Conservation (phyloP, 2,888 invertebrate species). For the Formica aserva region DNA sequence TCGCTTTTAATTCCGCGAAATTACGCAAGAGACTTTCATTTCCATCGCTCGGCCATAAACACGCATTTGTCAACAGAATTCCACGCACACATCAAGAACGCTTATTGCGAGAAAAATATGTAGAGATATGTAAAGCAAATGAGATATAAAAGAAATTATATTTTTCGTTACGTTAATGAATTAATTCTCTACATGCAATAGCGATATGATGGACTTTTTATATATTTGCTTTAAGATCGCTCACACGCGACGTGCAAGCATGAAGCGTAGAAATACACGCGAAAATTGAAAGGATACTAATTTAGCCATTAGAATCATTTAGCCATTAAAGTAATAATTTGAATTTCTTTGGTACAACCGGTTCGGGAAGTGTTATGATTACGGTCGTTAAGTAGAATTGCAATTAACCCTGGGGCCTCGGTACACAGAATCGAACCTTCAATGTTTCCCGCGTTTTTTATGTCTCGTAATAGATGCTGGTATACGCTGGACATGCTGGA, state of each 20-base stretch:
- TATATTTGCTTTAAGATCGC: slow-evolving; percentile 13
- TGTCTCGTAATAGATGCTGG: slow-evolving; percentile 4
- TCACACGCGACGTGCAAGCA: slow-evolving; percentile 18
- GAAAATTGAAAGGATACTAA: slow-evolving; percentile 32
- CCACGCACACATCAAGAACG: neutral
- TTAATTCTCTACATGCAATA: neutral
- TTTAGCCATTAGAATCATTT: slow-evolving; percentile 25
- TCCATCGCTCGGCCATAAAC: slow-evolving; percentile 18
- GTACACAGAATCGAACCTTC: neutral
- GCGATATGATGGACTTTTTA: neutral
- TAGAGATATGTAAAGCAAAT: neutral
- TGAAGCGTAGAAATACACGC: neutral
- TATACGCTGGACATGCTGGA: neutral
- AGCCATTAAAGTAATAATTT: slow-evolving; percentile 44
- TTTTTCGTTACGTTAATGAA: neutral
- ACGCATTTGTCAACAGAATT: neutral
- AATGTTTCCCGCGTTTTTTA: slow-evolving; percentile 20
- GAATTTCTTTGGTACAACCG: slow-evolving; percentile 9
- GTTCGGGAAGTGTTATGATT: slow-evolving; percentile 28
- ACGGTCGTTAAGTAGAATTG: slow-evolving; percentile 35
- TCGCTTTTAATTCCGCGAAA: slow-evolving; percentile 19
- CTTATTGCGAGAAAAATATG: neutral
- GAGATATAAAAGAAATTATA: neutral
- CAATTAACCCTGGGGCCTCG: slow-evolving; percentile 15
- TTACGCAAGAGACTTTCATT: slow-evolving; percentile 20